These are phyloP conservation scores for Pelvicachromis taeniatus DNA, from an alignment of 2,113 vertebrate genomes.

Conservation along the genomic window DNA sequence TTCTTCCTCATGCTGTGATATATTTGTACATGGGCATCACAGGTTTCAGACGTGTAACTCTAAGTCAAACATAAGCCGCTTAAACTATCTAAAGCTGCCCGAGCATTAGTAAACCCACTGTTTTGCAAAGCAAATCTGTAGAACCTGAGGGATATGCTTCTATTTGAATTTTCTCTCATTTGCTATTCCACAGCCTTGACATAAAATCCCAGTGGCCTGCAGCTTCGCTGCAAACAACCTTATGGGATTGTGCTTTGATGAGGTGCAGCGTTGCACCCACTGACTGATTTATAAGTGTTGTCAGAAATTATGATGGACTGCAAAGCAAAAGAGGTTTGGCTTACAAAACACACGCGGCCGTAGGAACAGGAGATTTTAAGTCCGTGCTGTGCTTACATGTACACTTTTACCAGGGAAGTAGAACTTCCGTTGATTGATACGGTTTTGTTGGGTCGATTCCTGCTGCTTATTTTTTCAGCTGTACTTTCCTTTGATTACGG, in stretches of 20 bases:
- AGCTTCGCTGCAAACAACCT: neutral
- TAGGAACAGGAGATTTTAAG: neutral
- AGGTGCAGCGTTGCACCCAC: neutral
- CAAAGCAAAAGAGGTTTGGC: neutral
- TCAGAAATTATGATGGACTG: neutral
- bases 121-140: slow-evolving; percentile 13
- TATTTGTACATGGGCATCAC: neutral
- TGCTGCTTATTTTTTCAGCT: neutral
- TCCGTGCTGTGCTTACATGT: neutral
- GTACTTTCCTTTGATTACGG: neutral
- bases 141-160: slow-evolving; percentile 5
- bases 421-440: neutral
- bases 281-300: neutral
- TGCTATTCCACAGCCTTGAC: slow-evolving; percentile 1
- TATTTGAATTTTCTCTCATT: slow-evolving; percentile 17
- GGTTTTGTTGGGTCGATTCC: neutral
- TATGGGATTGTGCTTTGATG: neutral
- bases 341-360: neutral
- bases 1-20: neutral
- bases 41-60: neutral
- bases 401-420: neutral
- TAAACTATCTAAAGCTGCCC: neutral
- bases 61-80: neutral
- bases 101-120: neutral
- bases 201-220: slow-evolving; percentile 1